A percentile compares a stretch with the other conserved stretches of the same genome.
phyloP scores from a whole-genome alignment of 1,140 invertebrate genomes.

The Neodiprion lecontei region DNA sequence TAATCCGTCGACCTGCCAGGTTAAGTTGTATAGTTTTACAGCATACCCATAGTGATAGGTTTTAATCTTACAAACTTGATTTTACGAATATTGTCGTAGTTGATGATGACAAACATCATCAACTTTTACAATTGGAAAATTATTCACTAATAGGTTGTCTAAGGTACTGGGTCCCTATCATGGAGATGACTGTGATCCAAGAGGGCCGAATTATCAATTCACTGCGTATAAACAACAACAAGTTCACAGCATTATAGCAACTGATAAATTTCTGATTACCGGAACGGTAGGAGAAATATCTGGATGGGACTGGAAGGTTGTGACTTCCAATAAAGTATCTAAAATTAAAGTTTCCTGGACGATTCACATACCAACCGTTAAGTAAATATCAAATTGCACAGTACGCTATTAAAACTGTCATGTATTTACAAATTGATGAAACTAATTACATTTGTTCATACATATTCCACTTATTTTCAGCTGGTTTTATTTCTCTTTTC shows the following conservation, averaged over 20 bases:
- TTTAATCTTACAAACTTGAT: no score
- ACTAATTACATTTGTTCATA: constrained; percentile 23
- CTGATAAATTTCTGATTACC: constrained; percentile 76
- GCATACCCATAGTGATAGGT: no score
- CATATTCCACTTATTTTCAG: constrained; percentile 14
- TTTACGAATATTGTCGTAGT: no score
- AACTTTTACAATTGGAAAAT: no score
- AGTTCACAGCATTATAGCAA: constrained; percentile 75
- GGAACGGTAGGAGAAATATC: constrained; percentile 76
- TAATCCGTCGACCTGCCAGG: not conserved
- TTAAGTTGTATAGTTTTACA: constrained; percentile 8
- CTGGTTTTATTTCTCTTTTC: constrained; percentile 27
- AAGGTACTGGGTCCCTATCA: constrained; percentile 64
- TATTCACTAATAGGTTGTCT: constrained; percentile 61
- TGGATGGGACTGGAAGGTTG: constrained; percentile 78
- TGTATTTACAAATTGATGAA: constrained; percentile 11
- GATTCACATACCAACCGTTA: constrained; percentile 71
- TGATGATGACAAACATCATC: no score
- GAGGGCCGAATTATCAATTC: constrained; percentile 67
- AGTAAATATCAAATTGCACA: constrained; percentile 44
- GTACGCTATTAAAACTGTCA: constrained; percentile 20
- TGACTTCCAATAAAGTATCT: constrained; percentile 68
- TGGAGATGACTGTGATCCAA: constrained; percentile 59
- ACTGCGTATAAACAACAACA: constrained; percentile 65
- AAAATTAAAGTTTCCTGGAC: constrained; percentile 70